These are phyloP conservation scores for Lasiurus cinereus DNA, from an alignment of 2,113 vertebrate species.

Conservation along the genomic window DNA sequence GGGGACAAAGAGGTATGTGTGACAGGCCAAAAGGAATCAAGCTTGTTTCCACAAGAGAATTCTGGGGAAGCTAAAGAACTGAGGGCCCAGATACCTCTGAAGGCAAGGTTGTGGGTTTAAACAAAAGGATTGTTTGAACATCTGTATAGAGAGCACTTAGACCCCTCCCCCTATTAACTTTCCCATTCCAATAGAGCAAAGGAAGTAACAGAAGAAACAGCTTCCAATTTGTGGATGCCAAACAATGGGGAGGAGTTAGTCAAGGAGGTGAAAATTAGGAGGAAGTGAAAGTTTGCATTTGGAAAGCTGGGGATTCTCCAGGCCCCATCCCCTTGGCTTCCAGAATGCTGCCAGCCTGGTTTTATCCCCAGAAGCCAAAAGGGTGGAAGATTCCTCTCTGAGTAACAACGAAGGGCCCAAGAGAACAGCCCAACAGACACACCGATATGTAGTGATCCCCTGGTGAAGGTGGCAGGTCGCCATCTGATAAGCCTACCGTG, in stretches of 20 bases:
- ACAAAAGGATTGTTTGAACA: neutral
- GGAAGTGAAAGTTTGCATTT: neutral
- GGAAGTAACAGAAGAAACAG: constrained; percentile 8
- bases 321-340: neutral
- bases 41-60: neutral
- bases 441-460: neutral
- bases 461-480: neutral
- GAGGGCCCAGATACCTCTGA: neutral
- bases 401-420: neutral
- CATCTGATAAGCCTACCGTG: neutral
- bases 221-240: neutral
- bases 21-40: neutral
- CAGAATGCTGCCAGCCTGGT: neutral
- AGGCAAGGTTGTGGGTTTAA: neutral
- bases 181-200: neutral
- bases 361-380: neutral
- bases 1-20: neutral
- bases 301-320: neutral
- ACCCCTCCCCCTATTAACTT: neutral
- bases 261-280: neutral
- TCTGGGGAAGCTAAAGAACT: neutral
- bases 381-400: neutral
- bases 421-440: neutral
- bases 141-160: neutral
- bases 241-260: neutral